Evolutionary conservation across 37 sponge, comb jelly and placozoan genomes (phyloP), one percentile per base, ranked within the genome.

Genomic region (Theonella swinhoei): DNA sequence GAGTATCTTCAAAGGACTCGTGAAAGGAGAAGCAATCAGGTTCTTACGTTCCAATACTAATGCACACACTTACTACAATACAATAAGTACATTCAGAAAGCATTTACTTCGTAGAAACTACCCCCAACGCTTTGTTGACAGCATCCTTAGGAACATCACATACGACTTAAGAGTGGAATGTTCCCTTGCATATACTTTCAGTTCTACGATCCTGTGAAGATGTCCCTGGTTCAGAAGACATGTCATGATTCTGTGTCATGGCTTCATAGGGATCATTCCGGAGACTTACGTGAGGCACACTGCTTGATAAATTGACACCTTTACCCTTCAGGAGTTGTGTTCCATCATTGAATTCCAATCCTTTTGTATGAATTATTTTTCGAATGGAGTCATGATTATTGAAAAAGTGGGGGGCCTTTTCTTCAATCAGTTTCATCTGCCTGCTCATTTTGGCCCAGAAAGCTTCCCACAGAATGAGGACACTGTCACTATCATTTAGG

Each of bases 401-500:
- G n/a, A 84, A 33, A 39, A 42, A 74, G 42, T 74, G 74, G 8
- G 79, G 74, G 9, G 78, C 25, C n/a, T 84, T 64, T 19, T 72
- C 67, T 41, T 83, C 85, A 23, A 89, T 29, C 19, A 78, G 34
- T 40, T 79, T 84, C 14, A 93, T 83, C 84, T 93, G 94, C 26
- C 87, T 69, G 25, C 69, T 75, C 58, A 76, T 79, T 68, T 73
- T 77, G 19, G 90, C 62, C 22, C 60, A 39, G 79, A 63, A 88
- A 0, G 90, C 94, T 36, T 93, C 94, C 87, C 87, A 93, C 38
- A 93, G 47, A 1, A 93, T 61, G 1, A 89, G 33, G 3, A 79
- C 70, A 32, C 94, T 90, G 61, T 77, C 59, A 20, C 35, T 62
- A 39, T 78, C 83, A 32, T 47, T 22, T 20, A 73, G 66, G 19